These are phyloP conservation scores for Chionodraco myersi DNA, from an alignment of 2,113 vertebrate genomes.

Conservation along the genomic window DNA sequence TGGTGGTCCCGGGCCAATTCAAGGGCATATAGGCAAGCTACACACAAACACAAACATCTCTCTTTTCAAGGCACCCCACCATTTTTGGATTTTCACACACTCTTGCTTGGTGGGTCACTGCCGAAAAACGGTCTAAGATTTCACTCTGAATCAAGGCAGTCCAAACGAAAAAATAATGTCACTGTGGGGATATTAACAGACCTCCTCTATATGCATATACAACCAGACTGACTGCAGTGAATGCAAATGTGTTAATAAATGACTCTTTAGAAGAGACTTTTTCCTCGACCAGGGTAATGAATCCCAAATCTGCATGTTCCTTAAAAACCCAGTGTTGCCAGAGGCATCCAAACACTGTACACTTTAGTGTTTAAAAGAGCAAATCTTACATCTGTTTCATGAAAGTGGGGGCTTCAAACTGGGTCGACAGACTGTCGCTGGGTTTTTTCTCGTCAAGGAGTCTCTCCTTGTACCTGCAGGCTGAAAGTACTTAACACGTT, in stretches of 20 bases:
- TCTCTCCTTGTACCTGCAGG: slow-evolving; percentile 69
- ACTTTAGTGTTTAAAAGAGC: slow-evolving; percentile 50
- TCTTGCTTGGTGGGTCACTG: slow-evolving; percentile 58
- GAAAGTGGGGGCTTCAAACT: slow-evolving; percentile 57
- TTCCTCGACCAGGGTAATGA: slow-evolving; percentile 43
- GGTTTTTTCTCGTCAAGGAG: slow-evolving; percentile 46
- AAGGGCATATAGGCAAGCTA: slow-evolving; percentile 65
- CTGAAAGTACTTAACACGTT: slow-evolving; percentile 58
- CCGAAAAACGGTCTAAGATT: slow-evolving; percentile 37
- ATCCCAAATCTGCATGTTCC: slow-evolving; percentile 49
- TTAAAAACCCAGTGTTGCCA: slow-evolving; percentile 37
- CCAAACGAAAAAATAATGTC: slow-evolving; percentile 62
- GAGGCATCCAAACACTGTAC: slow-evolving; percentile 46
- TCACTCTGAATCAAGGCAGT: slow-evolving; percentile 55
- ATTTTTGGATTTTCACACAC: slow-evolving; percentile 26
- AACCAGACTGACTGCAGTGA: slow-evolving; percentile 49
- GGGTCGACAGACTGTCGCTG: slow-evolving; percentile 68
- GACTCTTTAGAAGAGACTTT: slow-evolving; percentile 48
- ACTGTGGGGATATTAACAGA: slow-evolving; percentile 69
- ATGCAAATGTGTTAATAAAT: slow-evolving; percentile 68
- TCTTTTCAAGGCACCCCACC: slow-evolving; percentile 10
- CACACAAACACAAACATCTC: slow-evolving; percentile 48
- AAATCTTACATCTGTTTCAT: slow-evolving; percentile 51
- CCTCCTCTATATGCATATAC: slow-evolving; percentile 56
- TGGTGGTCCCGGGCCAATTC: slow-evolving; percentile 73